Percentiles rank a stretch among this genome's conserved stretches.
These are phyloP conservation scores for Panthera leo DNA, from an alignment of 2,113 vertebrate genomes.

Conservation along the genomic window DNA sequence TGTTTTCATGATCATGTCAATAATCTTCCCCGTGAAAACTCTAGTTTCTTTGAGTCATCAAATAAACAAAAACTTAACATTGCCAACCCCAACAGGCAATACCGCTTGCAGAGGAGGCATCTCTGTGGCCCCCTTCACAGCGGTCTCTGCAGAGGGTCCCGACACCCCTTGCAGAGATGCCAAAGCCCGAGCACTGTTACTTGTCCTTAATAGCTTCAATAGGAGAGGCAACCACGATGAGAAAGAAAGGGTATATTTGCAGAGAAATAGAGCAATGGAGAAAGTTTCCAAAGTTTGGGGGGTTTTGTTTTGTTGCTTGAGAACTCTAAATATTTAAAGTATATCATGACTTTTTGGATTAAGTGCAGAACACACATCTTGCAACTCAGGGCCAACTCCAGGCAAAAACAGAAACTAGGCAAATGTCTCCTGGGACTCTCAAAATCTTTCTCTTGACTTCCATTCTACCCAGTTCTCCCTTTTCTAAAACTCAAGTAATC, in stretches of 20 bases:
- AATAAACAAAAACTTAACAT: not conserved
- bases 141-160: accelerated
- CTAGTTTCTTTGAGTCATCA: not conserved
- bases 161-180: accelerated
- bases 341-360: not conserved
- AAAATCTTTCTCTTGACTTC: not conserved
- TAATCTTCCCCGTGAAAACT: not conserved
- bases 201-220: not conserved
- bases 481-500: not conserved
- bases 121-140: not conserved
- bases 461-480: not conserved
- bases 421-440: no score
- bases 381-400: not conserved
- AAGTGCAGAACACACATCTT: not conserved
- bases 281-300: not conserved
- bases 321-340: not conserved
- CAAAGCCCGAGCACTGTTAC: not conserved
- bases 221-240: not conserved
- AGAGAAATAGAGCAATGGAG: not conserved
- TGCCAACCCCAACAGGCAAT: not conserved
- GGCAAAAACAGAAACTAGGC: not conserved
- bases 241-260: not conserved
- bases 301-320: not conserved
- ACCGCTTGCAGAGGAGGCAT: accelerated
- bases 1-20: not conserved